Percentiles rank a stretch among this genome's conserved stretches.
phyloP scores from a whole-genome alignment of 2,888 invertebrate species.

The Parnassius mnemosyne region DNA sequence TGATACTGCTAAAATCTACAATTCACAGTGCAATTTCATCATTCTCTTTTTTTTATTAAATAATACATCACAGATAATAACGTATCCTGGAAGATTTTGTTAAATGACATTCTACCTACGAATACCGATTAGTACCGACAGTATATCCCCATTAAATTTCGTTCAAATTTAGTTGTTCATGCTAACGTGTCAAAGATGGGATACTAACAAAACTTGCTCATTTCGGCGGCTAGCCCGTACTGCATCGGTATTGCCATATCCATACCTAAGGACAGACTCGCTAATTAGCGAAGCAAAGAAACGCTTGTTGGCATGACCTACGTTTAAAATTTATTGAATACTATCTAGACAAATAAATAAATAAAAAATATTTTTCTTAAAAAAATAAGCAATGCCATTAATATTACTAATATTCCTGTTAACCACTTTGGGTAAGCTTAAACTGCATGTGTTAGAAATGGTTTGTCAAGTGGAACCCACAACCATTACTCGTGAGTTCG shows the following conservation, averaged over 20 bases:
- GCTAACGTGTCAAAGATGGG: conserved; percentile 44
- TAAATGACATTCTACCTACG: conserved; percentile 4
- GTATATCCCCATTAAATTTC: conserved; percentile 31
- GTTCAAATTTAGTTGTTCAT: conserved; percentile 41
- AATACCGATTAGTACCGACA: conserved; percentile 61
- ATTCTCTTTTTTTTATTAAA: too few relatives aligned
- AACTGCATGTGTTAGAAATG: too few relatives aligned
- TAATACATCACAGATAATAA: neutral
- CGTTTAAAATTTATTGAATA: neutral
- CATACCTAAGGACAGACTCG: conserved; percentile 61
- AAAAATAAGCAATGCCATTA: too few relatives aligned
- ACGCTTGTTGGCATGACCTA: conserved; percentile 15
- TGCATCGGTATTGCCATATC: conserved; percentile 66
- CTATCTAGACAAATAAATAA: neutral
- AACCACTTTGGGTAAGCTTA: too few relatives aligned
- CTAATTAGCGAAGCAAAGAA: conserved; percentile 31
- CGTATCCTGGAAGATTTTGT: neutral
- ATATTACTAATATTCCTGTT: too few relatives aligned
- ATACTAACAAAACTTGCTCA: conserved; percentile 74
- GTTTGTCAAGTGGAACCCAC: too few relatives aligned
- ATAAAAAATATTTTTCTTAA: neutral
- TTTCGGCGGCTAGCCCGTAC: conserved; percentile 66
- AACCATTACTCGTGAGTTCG: too few relatives aligned
- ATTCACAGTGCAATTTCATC: neutral
- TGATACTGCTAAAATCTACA: too few relatives aligned